phyloP scores from a whole-genome alignment of 2,113 vertebrate genomes.

The Crotalus viridis region DNA sequence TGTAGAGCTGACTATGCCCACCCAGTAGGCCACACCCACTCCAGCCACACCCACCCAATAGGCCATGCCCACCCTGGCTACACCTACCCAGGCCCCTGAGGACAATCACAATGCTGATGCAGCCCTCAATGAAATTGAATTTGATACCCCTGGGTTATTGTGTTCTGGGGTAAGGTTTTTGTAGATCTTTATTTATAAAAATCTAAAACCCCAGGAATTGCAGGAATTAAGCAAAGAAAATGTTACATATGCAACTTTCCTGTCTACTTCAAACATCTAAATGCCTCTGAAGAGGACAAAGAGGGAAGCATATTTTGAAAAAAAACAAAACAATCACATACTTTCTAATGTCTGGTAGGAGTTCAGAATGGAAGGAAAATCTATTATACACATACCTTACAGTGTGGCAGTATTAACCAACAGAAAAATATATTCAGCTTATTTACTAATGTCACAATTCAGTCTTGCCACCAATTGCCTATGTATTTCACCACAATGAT shows the following conservation, averaged over 20 bases:
- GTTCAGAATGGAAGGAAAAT: neutral
- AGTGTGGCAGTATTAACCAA: neutral
- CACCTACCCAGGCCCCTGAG: too few species aligned
- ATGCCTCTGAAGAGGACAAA: neutral
- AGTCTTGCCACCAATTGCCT: neutral
- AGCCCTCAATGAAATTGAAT: too few species aligned
- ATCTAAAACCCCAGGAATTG: neutral
- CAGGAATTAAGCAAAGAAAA: neutral
- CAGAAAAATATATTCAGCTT: neutral
- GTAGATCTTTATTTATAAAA: neutral
- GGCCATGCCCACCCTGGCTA: too few species aligned
- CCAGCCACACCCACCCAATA: too few species aligned
- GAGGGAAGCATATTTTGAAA: neutral
- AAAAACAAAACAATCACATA: rapidly evolving
- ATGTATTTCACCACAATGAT: neutral
- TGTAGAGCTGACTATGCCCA: too few species aligned
- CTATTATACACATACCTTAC: neutral
- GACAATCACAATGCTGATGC: too few species aligned
- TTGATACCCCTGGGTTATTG: neutral
- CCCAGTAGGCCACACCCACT: too few species aligned
- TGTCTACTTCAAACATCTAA: neutral
- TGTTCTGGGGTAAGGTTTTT: neutral
- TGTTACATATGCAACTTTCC: neutral
- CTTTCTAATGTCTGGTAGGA: neutral
- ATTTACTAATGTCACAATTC: neutral